Evolutionary conservation across 2,113 vertebrate species (phyloP).

Genomic region (Strix aluco): DNA sequence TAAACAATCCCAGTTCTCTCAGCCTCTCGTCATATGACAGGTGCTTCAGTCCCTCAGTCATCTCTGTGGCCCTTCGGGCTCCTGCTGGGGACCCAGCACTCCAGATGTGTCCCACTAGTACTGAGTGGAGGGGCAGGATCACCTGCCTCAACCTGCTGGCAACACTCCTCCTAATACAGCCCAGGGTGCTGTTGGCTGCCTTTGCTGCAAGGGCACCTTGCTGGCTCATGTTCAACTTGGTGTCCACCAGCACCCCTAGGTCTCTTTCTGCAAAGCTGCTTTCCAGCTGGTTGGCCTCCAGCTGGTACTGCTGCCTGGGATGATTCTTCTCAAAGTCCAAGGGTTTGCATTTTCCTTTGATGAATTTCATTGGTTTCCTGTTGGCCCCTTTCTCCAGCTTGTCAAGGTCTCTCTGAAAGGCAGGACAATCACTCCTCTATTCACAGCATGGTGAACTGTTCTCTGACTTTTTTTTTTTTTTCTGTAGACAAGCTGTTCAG

Average conservation of each 20-base stretch:
- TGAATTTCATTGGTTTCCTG: neutral
- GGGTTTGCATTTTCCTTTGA: neutral
- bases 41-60: neutral
- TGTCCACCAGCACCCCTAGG: neutral
- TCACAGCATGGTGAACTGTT: neutral
- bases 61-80: neutral
- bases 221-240: rapidly evolving
- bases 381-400: neutral
- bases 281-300: neutral
- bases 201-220: neutral
- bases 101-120: neutral
- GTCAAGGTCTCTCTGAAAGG: neutral
- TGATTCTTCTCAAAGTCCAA: neutral
- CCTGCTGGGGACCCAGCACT: neutral
- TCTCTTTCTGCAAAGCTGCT: neutral
- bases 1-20: neutral
- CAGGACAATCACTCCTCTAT: neutral
- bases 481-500: neutral
- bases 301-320: neutral
- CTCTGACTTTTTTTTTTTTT: neutral
- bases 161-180: neutral
- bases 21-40: neutral
- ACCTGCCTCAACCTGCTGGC: neutral
- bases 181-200: neutral
- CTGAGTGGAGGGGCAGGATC: neutral